Evolutionary conservation across 1,140 invertebrate genomes (phyloP).

Genomic region (Bombus confusus): DNA sequence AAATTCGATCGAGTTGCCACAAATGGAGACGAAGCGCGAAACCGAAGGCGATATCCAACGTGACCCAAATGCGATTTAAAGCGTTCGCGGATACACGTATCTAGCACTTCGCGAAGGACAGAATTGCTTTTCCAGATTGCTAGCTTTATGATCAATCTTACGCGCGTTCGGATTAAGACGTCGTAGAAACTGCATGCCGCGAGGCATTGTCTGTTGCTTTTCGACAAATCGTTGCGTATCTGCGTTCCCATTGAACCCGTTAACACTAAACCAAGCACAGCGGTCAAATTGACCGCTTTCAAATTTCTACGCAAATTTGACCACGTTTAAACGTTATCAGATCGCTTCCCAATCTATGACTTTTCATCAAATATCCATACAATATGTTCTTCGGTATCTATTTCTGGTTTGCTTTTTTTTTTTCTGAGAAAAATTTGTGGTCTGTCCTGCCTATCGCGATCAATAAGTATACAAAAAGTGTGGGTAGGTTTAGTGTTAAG

Average conservation of each 20-base stretch:
- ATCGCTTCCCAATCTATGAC: too few species aligned
- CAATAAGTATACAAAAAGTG: too few species aligned
- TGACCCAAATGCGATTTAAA: conserved; percentile 33
- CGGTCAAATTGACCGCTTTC: too few species aligned
- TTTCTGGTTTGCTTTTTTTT: too few species aligned
- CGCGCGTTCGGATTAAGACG: neutral
- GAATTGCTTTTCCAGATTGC: conserved; percentile 11
- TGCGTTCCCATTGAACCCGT: neutral
- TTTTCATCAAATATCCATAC: too few species aligned
- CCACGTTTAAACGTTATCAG: too few species aligned
- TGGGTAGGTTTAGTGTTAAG: too few species aligned
- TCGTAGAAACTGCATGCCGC: neutral
- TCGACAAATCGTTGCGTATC: neutral
- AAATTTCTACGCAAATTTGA: too few species aligned
- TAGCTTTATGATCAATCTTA: neutral
- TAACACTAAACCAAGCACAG: too few species aligned
- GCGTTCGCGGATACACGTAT: neutral
- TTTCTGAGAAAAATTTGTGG: too few species aligned
- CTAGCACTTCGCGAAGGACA: conserved; percentile 9
- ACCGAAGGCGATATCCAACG: conserved; percentile 5
- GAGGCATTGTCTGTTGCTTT: neutral
- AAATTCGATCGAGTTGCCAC: neutral
- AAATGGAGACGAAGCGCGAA: conserved; percentile 15
- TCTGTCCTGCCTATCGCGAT: too few species aligned
- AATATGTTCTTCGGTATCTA: too few species aligned